These are phyloP conservation scores for Oceanodroma leucorhoa DNA, from an alignment of 2,797 vertebrate genomes.

Conservation along the genomic window DNA sequence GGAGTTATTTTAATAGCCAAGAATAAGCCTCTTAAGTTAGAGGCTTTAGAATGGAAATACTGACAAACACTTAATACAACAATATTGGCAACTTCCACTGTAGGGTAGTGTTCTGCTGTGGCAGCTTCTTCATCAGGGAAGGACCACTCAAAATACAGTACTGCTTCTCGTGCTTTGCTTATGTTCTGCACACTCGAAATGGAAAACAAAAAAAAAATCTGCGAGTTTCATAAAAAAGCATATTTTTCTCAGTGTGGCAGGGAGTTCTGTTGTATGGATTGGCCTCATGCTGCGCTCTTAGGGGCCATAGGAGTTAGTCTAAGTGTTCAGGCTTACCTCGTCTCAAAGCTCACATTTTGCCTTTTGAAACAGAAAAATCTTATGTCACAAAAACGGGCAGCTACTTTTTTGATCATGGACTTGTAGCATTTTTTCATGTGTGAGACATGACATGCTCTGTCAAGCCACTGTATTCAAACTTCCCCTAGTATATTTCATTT, in stretches of 20 bases:
- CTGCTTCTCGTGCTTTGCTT: constrained; percentile 19
- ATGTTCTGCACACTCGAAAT: not conserved
- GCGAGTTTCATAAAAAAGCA: not conserved
- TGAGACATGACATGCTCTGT: not conserved
- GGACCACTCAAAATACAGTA: not conserved
- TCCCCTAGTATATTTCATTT: constrained; percentile 6
- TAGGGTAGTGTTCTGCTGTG: not conserved
- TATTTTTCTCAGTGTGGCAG: not conserved
- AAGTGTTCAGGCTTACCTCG: not conserved
- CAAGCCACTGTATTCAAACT: not conserved
- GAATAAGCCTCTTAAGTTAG: not conserved
- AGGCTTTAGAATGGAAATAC: constrained; percentile 1
- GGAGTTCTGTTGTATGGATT: not conserved
- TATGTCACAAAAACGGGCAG: not conserved
- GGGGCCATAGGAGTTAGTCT: not conserved
- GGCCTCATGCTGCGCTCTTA: not conserved
- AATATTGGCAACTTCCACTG: not conserved
- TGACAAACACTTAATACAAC: not conserved
- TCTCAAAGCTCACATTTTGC: not conserved
- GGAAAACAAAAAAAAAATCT: not conserved
- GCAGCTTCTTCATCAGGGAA: constrained; percentile 38
- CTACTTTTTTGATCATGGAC: not conserved
- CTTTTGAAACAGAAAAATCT: not conserved
- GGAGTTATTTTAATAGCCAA: not conserved
- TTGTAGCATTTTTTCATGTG: not conserved